phyloP scores from a whole-genome alignment of 2,797 vertebrate species.

The Acanthornis magna region DNA sequence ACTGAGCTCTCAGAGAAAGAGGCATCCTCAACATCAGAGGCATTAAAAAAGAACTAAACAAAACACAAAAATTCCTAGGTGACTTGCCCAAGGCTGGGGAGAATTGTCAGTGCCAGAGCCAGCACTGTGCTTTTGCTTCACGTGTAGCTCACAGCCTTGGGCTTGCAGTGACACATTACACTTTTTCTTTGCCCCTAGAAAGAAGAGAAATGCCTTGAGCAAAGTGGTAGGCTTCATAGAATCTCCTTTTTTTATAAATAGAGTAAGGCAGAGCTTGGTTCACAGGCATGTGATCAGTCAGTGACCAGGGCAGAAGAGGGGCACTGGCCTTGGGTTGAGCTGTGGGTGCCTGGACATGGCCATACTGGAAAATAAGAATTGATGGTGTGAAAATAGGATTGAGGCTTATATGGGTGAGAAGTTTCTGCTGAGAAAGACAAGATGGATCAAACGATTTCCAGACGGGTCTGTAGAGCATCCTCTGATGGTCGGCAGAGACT shows the following conservation, averaged over 20 bases:
- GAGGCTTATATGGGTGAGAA: neutral
- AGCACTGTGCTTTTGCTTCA: neutral
- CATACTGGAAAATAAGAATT: neutral
- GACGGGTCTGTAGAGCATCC: neutral
- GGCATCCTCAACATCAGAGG: neutral
- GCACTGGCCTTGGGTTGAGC: neutral
- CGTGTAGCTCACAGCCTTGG: neutral
- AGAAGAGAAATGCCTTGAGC: neutral
- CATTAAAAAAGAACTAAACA: neutral
- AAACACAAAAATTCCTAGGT: neutral
- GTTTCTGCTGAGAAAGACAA: neutral
- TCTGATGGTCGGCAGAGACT: neutral
- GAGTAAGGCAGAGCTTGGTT: neutral
- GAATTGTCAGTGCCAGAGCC: neutral
- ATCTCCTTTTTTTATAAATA: neutral
- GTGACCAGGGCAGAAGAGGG: neutral
- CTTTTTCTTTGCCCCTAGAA: neutral
- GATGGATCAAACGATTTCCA: neutral
- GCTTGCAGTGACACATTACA: rapidly evolving
- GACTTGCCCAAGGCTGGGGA: neutral
- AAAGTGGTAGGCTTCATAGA: neutral
- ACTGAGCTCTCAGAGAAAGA: neutral
- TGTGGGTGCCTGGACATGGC: neutral
- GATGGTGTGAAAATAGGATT: neutral
- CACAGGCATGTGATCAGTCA: rapidly evolving